phyloP scores from a whole-genome alignment of 2,888 invertebrate species.

The Physocephala rufipes region DNA sequence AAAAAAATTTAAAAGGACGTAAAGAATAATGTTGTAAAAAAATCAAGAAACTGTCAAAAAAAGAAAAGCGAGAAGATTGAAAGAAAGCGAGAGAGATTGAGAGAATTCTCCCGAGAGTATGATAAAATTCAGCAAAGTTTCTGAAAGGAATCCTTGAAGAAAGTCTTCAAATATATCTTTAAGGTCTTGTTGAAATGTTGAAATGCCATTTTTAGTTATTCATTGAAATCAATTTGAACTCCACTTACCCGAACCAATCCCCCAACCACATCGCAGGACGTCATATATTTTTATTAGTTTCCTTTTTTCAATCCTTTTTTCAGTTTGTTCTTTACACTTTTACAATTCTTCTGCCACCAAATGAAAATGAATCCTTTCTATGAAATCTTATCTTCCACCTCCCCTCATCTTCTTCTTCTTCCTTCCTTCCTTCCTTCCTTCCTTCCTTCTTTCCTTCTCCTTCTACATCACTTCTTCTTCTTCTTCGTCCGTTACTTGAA shows the following conservation, averaged over 20 bases:
- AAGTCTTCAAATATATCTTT: too few relatives aligned
- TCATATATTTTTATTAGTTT: constrained; percentile 24
- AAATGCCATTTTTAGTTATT: constrained; percentile 33
- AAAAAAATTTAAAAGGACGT: constrained; percentile 16
- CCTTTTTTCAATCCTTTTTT: constrained; percentile 17
- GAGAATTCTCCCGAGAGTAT: background rate
- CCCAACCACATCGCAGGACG: too few relatives aligned
- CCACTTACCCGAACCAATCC: background rate
- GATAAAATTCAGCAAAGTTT: constrained; percentile 24
- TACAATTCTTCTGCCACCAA: constrained; percentile 7
- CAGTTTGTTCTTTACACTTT: constrained; percentile 16
- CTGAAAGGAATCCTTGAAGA: background rate
- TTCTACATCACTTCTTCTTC: constrained; percentile 4
- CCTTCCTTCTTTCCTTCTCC: too few relatives aligned
- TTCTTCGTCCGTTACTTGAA: background rate
- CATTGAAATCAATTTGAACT: constrained; percentile 40
- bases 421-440: too few relatives aligned
- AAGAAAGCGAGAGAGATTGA: background rate
- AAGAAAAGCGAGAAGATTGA: constrained; percentile 1
- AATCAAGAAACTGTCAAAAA: constrained; percentile 28
- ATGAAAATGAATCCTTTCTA: background rate
- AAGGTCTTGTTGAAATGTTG: constrained; percentile 22
- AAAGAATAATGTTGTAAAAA: constrained; percentile 9
- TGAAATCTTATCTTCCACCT: background rate
- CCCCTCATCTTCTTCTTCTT: background rate